Conservation (phyloP, 2,113 vertebrate genomes). For the Tapirus terrestris region DNA sequence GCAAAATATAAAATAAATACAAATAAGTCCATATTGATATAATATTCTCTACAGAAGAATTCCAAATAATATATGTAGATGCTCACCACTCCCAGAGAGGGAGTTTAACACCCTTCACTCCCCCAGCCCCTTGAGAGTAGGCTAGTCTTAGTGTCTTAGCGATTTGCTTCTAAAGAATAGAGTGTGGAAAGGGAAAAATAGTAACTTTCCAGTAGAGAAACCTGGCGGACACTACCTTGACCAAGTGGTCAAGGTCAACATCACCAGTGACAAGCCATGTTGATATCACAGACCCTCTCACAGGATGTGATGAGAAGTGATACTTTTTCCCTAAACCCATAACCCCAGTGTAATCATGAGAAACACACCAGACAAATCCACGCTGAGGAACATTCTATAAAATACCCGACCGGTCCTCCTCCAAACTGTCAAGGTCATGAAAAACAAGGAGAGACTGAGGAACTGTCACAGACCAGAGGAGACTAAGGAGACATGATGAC, state of each 20-base stretch:
- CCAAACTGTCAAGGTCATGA: not conserved
- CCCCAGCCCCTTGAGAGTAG: not conserved
- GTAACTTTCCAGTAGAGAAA: not conserved
- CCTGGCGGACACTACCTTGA: not conserved
- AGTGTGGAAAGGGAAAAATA: not conserved
- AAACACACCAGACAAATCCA: not conserved
- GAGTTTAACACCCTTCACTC: not conserved
- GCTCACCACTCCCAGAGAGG: not conserved
- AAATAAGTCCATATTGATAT: not conserved
- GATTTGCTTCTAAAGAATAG: not conserved
- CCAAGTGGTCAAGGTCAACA: too few relatives aligned
- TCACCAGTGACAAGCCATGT: not conserved
- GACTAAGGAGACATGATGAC: not conserved
- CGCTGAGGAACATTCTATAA: not conserved
- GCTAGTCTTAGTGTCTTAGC: not conserved
- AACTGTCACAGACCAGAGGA: not conserved
- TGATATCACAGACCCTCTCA: rapidly evolving
- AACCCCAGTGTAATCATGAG: not conserved
- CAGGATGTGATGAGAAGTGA: not conserved
- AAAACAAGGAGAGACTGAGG: not conserved
- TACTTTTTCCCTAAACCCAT: not conserved
- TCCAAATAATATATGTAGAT: not conserved
- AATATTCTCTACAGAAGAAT: not conserved
- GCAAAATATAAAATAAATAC: not conserved
- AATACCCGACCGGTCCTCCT: not conserved